A percentile compares a stretch with the other conserved stretches of the same genome.
These are phyloP conservation scores for Notarius lentiginosus DNA, from an alignment of 2,113 vertebrate species.

Conservation along the genomic window DNA sequence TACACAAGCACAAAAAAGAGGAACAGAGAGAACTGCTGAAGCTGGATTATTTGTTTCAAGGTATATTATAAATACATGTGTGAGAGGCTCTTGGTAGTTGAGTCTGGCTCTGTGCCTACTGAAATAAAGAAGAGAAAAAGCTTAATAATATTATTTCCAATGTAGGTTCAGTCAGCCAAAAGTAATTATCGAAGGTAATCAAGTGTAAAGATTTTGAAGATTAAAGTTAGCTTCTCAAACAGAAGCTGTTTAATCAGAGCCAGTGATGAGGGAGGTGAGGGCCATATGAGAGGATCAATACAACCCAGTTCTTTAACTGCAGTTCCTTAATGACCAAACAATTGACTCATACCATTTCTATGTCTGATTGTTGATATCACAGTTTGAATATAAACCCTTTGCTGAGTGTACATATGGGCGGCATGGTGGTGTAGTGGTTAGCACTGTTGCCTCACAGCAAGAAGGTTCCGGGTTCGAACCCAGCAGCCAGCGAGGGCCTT, in stretches of 20 bases:
- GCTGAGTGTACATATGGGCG: background rate
- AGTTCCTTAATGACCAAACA: slow-evolving; percentile 18
- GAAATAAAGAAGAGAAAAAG: slow-evolving; percentile 11
- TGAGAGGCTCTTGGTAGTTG: background rate
- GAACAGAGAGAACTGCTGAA: background rate
- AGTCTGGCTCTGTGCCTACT: background rate
- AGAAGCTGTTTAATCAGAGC: slow-evolving; percentile 10
- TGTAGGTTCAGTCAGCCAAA: slow-evolving; percentile 8
- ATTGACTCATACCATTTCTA: background rate
- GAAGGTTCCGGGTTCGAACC: too few species aligned
- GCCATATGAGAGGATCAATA: slow-evolving; percentile 32
- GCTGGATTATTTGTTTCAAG: background rate
- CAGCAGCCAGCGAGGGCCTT: too few species aligned
- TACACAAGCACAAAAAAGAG: too few species aligned
- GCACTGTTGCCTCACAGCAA: too few species aligned
- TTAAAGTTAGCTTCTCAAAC: slow-evolving; percentile 43
- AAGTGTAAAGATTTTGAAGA: slow-evolving; percentile 47
- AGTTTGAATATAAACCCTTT: background rate
- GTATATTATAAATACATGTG: background rate
- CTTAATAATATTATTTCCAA: slow-evolving; percentile 13
- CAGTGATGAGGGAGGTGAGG: slow-evolving; percentile 39
- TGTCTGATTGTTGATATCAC: background rate
- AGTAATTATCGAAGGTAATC: slow-evolving; percentile 55
- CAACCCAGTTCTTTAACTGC: slow-evolving; percentile 37
- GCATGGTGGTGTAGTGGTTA: too few species aligned